Evolutionary conservation across 1,140 invertebrate genomes (phyloP), one percentile per base, ranked within the genome.

Genomic region (Habropoda laboriosa): DNA sequence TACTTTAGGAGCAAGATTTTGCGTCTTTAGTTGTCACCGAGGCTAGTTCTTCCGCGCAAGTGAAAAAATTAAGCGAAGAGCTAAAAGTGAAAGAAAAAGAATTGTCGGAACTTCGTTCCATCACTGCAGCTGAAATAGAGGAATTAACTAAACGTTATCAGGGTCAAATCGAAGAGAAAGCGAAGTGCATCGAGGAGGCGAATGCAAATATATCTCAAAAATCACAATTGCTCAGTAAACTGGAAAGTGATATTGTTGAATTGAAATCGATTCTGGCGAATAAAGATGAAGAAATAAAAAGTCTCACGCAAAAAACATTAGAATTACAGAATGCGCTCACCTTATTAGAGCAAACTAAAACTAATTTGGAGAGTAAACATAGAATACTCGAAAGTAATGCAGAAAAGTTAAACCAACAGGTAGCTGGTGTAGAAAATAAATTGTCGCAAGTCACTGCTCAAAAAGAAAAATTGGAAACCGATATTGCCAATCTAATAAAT

Each of bases 391-490:
- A 93, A 82, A 83, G 83, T 0, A 89, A 91, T 42, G 58, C 92
- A 30, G 85, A 89, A 61, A 90, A 92, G 64, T 82, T 93, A 51
- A 93, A 90, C 70, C 80, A 91, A 71, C 93, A 93, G 24, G 77
- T 92, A 1, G 30, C 79, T 13, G 87, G 86, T 63, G 79, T 90
- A 0, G 91, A 93, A 53, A 91, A 94, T 84, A 93, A 93, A 88
- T 80, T 90, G 60, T 63, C 53, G 5, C 84, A 90, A 51, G 76
- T 91, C n/a, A 89, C 86, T 40, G 85, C 86, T 57, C 92, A 93
- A 81, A 93, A 93, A 79, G 87, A 90, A 66, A 94, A 93, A 91
- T 76, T 93, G 87, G 93, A 94, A 85, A 35, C 84, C 12, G 89
- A 94, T 80, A 90, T 93, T 35, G 87, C 90, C 13, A 88, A 87